Evolutionary conservation across 92 coral and sea anemone species (phyloP), one percentile per base, ranked within the genome.

Genomic region (Porites cylindrica): DNA sequence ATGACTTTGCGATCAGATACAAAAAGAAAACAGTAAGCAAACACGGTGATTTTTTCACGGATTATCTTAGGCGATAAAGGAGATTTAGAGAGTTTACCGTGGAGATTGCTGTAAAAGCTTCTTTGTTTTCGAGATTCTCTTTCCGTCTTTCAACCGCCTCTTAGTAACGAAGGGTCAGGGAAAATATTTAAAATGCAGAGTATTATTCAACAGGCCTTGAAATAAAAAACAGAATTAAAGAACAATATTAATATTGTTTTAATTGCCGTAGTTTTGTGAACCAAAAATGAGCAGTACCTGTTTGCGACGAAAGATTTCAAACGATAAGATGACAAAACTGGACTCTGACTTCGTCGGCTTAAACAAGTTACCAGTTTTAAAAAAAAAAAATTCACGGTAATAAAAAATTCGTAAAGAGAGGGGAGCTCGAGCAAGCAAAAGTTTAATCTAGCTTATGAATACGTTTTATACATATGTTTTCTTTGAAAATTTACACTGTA

Each of bases 71-170:
- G 76, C 68, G 69, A 70, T 82, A 58, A 70, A 32, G 17, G 56
- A 82, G 86, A 82, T 82, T 82, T 82, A 38, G 77, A 14, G 86
- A 69, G 29, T 82, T n/a, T 70, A 50, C 14, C 1, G 16, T 26
- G 50, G 19, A 54, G 77, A 81, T 68, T 68, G 70, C 85, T 13
- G 67, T 81, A 50, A 52, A 13, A 16, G 61, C 19, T 21, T 60
- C 71, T 82, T 63, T 82, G 78, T 83, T 74, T 11, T 50, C 60
- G 68, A 73, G 81, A 83, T 83, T 73, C 75, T 75, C 63, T n/a
- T 83, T 73, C 72, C 73, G 64, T 23, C 10, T 18, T 19, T 52
- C 13, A 50, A 17, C 19, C 65, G 81, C 87, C 68, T 73, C 87
- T 72, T 64, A 73, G 87, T 83, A 61, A 83, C 87, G 81, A 63